A percentile compares a stretch with the other conserved stretches of the same genome.
These are phyloP conservation scores for Pogonocherus hispidulus DNA, from an alignment of 2,888 invertebrate species.

Conservation along the genomic window DNA sequence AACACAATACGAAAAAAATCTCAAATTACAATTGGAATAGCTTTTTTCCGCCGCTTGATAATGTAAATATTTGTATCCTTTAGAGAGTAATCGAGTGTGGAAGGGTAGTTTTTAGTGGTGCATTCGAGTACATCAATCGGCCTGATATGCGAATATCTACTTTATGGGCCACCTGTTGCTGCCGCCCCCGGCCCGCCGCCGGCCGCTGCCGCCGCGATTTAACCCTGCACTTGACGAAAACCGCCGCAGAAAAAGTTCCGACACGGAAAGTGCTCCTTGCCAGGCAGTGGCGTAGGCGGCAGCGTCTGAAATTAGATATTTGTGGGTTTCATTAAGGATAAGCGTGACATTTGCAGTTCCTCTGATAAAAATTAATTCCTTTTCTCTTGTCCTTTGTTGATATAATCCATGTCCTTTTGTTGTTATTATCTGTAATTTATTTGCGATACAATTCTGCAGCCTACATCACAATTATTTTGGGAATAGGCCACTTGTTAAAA, in stretches of 20 bases:
- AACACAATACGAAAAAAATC: no score
- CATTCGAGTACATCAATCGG: constrained; percentile 66
- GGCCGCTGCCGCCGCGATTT: constrained; percentile 40
- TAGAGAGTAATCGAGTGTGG: constrained; percentile 57
- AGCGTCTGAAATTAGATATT: no score
- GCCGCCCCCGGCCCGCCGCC: constrained; percentile 39
- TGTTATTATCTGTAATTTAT: no score
- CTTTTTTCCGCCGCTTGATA: constrained; percentile 37
- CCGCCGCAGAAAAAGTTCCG: constrained; percentile 41
- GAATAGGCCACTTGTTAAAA: no score
- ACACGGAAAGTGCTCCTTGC: constrained; percentile 34
- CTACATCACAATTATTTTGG: no score
- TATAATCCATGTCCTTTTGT: no score
- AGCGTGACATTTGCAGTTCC: neutral
- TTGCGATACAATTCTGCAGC: no score
- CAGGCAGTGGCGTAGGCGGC: constrained; percentile 23
- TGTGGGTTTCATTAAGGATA: no score
- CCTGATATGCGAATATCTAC: constrained; percentile 71
- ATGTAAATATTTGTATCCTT: constrained; percentile 59
- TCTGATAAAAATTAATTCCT: neutral
- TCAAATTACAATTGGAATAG: no score
- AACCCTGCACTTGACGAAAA: constrained; percentile 47
- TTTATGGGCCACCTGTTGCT: constrained; percentile 71
- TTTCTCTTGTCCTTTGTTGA: neutral
- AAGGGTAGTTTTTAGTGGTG: constrained; percentile 60